A percentile compares a stretch with the other conserved stretches of the same genome.
Evolutionary conservation across 2,113 vertebrate genomes (phyloP).

Genomic region (Anolis carolinensis): DNA sequence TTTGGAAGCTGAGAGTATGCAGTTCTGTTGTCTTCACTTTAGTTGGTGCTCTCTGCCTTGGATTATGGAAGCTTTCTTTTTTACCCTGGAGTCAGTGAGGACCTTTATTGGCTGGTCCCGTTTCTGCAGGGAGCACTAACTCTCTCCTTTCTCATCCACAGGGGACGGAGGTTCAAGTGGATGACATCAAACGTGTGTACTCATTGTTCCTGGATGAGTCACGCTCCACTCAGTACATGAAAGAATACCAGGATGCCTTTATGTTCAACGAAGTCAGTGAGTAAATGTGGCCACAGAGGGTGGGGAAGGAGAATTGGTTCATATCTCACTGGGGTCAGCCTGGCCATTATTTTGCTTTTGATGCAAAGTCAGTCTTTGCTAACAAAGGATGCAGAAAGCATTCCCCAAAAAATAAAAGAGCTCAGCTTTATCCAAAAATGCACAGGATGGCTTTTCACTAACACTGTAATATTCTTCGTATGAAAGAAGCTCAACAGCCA

Average conservation of each 20-base stretch:
- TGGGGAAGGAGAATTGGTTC: background rate
- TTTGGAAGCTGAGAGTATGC: background rate
- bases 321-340: background rate
- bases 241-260: conserved; percentile 92
- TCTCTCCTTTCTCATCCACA: conserved; percentile 29
- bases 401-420: background rate
- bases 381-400: background rate
- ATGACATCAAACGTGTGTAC: conserved; percentile 92
- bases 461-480: too few species aligned
- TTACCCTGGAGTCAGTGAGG: too few species aligned
- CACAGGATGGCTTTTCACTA: background rate
- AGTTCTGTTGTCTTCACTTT: background rate
- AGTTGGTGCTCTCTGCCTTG: background rate
- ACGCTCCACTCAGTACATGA: conserved; percentile 92
- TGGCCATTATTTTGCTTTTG: background rate
- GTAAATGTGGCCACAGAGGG: conserved; percentile 44
- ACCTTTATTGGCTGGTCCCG: background rate
- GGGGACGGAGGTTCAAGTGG: conserved; percentile 93
- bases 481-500: too few species aligned
- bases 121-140: background rate
- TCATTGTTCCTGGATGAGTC: conserved; percentile 92
- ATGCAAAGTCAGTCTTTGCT: background rate
- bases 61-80: background rate
- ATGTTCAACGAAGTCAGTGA: conserved; percentile 92
- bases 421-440: background rate